Evolutionary conservation across 2,797 vertebrate species (phyloP), one percentile per base, ranked within the genome.

Genomic region (Sebastes itinus): DNA sequence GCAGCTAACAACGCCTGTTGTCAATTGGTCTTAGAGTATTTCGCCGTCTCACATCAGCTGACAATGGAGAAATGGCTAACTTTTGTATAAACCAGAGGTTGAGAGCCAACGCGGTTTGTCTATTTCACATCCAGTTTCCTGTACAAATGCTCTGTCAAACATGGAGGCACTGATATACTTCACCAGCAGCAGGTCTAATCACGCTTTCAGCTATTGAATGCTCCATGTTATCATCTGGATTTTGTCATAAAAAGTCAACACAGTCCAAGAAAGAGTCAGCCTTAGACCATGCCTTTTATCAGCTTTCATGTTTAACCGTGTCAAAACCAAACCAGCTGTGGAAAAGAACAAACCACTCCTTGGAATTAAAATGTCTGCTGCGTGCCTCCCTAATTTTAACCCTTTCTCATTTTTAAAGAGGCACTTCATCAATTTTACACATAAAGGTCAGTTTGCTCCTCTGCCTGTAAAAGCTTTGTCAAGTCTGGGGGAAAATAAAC

Each of bases 281-380:
- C 13, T 56, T 23, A 25, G 60, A 58, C 55, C 20, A 33, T 28
- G 14, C 27, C 16, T 56, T 55, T 38, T 59, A 23, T 42, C n/a
- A 11, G 32, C 59, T 65, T 79, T 65, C 33, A 70, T 46, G 60
- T 78, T 72, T 22, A 79, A 72, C 63, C 9, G 11, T 68, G 54
- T 69, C 54, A 70, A 74, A 80, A 65, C 3, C 52, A 65, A 78
- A 77, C 28, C 78, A 82, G 76, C 80, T 79, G 72, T 5, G 16
- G 33, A 25, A 59, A 58, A 58, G 56, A 77, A 27, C n/a, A 63
- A 70, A 64, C 49, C 14, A 27, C 38, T 75, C n/a, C 52, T 30
- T 5, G 8, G 69, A 63, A 35, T 23, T 35, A 42, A 62, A 55
- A 30, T 54, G n/a, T 62, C 32, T 38, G 30, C 42, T 66, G n/a